Base-by-base conservation (phyloP, 2,888 invertebrate species). In the Caenorhabditis becei region DNA sequence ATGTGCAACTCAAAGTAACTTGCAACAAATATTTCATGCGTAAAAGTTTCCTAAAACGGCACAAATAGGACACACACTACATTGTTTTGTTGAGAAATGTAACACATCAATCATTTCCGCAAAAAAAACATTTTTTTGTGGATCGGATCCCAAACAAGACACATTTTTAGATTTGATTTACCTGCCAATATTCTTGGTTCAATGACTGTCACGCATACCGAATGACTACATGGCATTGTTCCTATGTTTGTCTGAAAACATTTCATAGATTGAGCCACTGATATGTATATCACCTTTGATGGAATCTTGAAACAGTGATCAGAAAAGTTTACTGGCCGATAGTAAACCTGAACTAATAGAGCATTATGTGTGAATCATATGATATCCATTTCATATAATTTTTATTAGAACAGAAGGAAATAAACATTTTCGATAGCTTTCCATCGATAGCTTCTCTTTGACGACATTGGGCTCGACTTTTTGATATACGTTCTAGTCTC, bases 301-400 rank as follows among this genome's bases (percentile, higher is more conserved):
- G 88, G 82, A 69, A 90, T 89, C 44, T 86, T 79, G 75, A 86
- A 89, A 72, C 90, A 90, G 11, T 88, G 80, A 67, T 90, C 87
- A 14, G 90, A 89, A 80, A 90, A 90, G 77, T 90, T 90, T 71
- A 88, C 83, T 10, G 90, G 90, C 8, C 86, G 87, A 77, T 89
- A 89, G 78, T 90, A 90, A 11, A 90, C 85, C 90, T 90, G 86
- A 56, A 89, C 82, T 28, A 5, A 10, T 61, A 14, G n/a, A n/a
- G n/a, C n/a, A n/a, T n/a, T n/a, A n/a, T n/a, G n/a, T n/a, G n/a
- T n/a, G n/a, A n/a, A n/a, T n/a, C n/a, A n/a, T n/a, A n/a, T 28
- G 2, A 16, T 61, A 41, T 54, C 44, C 28, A 44, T 70, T 32
- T 24, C 32, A 58, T 20, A 58, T 69, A 14, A 26, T 58, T 28